Percentiles rank a stretch among this genome's conserved stretches.
Conservation (phyloP, 2,888 invertebrate species). For the Cosmia pyralina region DNA sequence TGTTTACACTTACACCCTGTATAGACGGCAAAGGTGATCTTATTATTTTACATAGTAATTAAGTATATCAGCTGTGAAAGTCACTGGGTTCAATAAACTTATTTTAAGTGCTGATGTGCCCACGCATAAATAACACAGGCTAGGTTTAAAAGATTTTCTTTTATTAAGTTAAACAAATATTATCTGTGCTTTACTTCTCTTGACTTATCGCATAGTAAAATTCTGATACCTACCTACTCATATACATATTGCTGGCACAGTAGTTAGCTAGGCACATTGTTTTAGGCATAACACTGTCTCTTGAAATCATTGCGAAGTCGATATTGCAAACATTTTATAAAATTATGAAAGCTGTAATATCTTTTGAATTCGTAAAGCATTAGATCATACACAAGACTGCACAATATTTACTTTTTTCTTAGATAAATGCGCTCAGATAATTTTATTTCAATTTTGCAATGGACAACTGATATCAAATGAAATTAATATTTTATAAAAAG, state of each 20-base stretch:
- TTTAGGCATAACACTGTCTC: not conserved
- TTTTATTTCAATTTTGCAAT: constrained; percentile 11
- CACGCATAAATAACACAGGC: not conserved
- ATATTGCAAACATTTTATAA: not conserved
- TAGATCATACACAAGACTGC: constrained; percentile 5
- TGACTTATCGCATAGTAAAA: not conserved
- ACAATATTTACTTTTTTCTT: not conserved
- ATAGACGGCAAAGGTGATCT: not conserved
- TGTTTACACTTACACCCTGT: too few species aligned
- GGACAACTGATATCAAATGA: constrained; percentile 21
- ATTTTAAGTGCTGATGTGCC: not conserved
- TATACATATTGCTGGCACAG: not conserved
- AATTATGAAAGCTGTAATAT: not conserved
- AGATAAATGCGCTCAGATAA: not conserved
- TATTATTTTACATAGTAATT: too few species aligned
- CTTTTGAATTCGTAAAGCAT: constrained; percentile 11
- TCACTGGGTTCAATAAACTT: not conserved
- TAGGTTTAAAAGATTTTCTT: not conserved
- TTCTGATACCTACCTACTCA: not conserved
- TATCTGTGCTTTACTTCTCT: not conserved
- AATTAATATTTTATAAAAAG: constrained; percentile 50
- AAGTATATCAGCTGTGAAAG: not conserved
- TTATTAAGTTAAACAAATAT: not conserved
- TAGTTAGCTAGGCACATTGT: not conserved
- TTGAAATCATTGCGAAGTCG: constrained; percentile 3